A percentile compares a stretch with the other conserved stretches of the same genome.
These are phyloP conservation scores for Tapera naevia DNA, from an alignment of 2,797 vertebrate genomes.

Conservation along the genomic window DNA sequence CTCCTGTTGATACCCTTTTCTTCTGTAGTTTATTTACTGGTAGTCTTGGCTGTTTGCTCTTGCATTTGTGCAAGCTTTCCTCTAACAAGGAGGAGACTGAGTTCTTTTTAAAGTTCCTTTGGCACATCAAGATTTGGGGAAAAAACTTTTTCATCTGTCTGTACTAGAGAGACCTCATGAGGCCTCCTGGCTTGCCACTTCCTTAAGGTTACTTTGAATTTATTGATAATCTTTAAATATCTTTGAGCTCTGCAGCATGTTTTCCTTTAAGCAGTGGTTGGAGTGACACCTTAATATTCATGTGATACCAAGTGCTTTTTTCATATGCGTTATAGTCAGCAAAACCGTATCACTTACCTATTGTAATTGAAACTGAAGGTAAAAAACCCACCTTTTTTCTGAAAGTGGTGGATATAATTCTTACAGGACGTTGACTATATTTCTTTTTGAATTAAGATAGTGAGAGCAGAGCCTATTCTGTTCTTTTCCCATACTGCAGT, in stretches of 20 bases:
- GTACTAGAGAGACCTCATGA: neutral
- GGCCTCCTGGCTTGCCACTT: neutral
- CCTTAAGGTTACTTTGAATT: neutral
- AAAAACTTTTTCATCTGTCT: neutral
- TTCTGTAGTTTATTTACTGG: neutral
- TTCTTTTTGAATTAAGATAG: neutral
- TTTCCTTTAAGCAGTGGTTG: neutral
- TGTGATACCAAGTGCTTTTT: neutral
- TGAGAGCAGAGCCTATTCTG: neutral
- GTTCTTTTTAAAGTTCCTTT: neutral
- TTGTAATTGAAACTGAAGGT: neutral
- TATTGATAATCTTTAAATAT: neutral
- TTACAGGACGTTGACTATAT: neutral
- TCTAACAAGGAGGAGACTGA: neutral
- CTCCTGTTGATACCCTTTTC: neutral
- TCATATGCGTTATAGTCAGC: neutral
- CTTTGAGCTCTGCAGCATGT: neutral
- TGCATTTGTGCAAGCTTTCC: neutral
- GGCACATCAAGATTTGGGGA: neutral
- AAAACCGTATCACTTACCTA: neutral
- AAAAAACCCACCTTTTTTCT: neutral
- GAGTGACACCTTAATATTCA: neutral
- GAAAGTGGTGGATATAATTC: neutral
- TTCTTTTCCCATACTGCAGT: neutral
- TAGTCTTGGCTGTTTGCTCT: neutral